These are phyloP conservation scores for Habrosyne pyritoides DNA, from an alignment of 2,888 invertebrate genomes.

Conservation along the genomic window DNA sequence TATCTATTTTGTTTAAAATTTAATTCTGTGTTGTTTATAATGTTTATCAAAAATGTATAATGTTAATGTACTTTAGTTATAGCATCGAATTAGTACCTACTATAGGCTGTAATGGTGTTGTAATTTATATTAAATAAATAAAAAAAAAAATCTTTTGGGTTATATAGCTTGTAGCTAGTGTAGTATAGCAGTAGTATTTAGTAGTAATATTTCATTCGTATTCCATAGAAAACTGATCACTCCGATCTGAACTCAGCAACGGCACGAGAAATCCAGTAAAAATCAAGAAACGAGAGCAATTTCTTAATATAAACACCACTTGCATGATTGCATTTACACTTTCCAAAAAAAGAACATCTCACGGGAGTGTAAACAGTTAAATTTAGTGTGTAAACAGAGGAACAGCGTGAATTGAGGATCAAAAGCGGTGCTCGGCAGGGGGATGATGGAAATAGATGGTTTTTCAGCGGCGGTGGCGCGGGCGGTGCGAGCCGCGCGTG, in stretches of 20 bases:
- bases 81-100: too few species aligned
- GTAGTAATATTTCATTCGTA: too few species aligned
- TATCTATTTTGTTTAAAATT: too few species aligned
- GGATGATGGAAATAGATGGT: conserved; percentile 46
- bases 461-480: conserved; percentile 35
- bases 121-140: too few species aligned
- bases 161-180: too few species aligned
- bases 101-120: too few species aligned
- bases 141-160: too few species aligned
- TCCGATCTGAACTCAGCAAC: neutral
- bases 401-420: conserved; percentile 15
- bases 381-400: neutral
- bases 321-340: conserved; percentile 1
- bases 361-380: conserved; percentile 3
- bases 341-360: conserved; percentile 2
- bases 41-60: too few species aligned
- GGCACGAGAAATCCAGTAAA: neutral
- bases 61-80: too few species aligned
- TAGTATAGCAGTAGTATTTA: too few species aligned
- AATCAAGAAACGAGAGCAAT: neutral
- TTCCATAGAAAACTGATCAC: too few species aligned
- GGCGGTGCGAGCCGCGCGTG: conserved; percentile 35
- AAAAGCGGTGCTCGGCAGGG: conserved; percentile 44
- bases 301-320: neutral
- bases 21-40: too few species aligned